Percentiles rank a stretch among this genome's conserved stretches.
Evolutionary conservation across 2,797 vertebrate genomes (phyloP).

Genomic region (Spinus olivaceus): DNA sequence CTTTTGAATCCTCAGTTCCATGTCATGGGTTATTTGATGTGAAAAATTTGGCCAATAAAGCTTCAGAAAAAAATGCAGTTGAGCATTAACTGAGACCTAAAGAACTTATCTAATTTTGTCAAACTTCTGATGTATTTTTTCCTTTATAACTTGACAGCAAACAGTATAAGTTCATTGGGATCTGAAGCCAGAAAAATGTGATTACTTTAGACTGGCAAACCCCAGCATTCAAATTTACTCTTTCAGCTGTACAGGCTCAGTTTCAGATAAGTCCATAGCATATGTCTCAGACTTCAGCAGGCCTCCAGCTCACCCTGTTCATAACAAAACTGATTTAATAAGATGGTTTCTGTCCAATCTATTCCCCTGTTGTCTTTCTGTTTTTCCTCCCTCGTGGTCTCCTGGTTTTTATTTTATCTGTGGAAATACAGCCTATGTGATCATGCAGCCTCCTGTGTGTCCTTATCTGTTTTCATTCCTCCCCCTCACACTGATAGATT

Average conservation of each 20-base stretch:
- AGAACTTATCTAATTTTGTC: background rate
- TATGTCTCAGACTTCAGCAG: background rate
- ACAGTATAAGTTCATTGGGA: background rate
- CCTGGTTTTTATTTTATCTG: background rate
- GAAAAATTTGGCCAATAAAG: background rate
- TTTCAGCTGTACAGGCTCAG: background rate
- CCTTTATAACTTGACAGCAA: background rate
- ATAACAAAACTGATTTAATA: background rate
- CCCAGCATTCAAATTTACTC: background rate
- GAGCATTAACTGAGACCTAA: background rate
- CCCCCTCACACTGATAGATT: background rate
- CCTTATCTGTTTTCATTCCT: background rate
- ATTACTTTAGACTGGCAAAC: background rate
- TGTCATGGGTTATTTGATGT: background rate
- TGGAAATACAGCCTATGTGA: background rate
- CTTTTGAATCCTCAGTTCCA: background rate
- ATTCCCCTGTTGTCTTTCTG: background rate
- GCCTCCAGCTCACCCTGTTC: accelerated
- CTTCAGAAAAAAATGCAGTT: background rate
- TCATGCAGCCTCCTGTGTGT: background rate
- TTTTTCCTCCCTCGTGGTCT: background rate
- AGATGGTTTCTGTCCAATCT: background rate
- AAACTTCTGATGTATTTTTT: background rate
- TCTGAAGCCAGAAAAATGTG: background rate
- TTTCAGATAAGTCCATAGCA: background rate